phyloP scores from a whole-genome alignment of 2,888 invertebrate species.

The Lithophane semibrunnea region DNA sequence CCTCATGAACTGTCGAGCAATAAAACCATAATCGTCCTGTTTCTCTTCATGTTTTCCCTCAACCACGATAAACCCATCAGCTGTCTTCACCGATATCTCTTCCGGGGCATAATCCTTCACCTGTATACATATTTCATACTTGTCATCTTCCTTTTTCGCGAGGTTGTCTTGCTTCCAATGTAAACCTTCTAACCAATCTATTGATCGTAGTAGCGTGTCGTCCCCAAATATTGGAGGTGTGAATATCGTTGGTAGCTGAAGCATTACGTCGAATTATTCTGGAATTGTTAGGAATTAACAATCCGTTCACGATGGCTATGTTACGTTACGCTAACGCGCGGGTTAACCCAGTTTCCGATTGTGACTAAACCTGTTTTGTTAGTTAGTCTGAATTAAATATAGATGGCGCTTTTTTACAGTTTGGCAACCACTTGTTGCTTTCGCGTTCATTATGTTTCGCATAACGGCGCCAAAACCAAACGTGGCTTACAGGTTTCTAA shows the following conservation, averaged over 20 bases:
- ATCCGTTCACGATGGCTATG: slow-evolving; percentile 31
- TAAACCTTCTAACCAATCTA: slow-evolving; percentile 84
- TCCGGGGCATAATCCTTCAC: slow-evolving; percentile 79
- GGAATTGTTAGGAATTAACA: slow-evolving; percentile 61
- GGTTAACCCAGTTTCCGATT: slow-evolving; percentile 33
- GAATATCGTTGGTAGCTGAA: slow-evolving; percentile 58
- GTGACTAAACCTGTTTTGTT: slow-evolving; percentile 56
- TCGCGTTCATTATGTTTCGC: not conserved
- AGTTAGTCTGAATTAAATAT: slow-evolving; percentile 48
- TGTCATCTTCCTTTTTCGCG: slow-evolving; percentile 72
- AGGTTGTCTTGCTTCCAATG: slow-evolving; percentile 80
- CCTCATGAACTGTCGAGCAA: slow-evolving; percentile 79
- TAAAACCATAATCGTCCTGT: slow-evolving; percentile 79
- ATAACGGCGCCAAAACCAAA: slow-evolving; percentile 26
- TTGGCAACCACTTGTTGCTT: slow-evolving; percentile 11
- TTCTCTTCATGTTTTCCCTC: slow-evolving; percentile 83
- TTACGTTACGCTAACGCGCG: slow-evolving; percentile 30
- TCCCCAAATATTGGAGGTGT: slow-evolving; percentile 78
- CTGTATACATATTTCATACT: slow-evolving; percentile 78
- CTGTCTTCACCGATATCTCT: slow-evolving; percentile 77
- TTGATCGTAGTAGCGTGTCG: slow-evolving; percentile 80
- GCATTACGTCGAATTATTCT: slow-evolving; percentile 57
- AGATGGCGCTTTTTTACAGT: slow-evolving; percentile 65
- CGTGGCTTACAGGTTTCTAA: not conserved
- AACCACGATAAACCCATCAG: slow-evolving; percentile 77